Evolutionary conservation across 2,797 vertebrate genomes (phyloP), one percentile per base, ranked within the genome.

Genomic region (Champsocephalus esox): DNA sequence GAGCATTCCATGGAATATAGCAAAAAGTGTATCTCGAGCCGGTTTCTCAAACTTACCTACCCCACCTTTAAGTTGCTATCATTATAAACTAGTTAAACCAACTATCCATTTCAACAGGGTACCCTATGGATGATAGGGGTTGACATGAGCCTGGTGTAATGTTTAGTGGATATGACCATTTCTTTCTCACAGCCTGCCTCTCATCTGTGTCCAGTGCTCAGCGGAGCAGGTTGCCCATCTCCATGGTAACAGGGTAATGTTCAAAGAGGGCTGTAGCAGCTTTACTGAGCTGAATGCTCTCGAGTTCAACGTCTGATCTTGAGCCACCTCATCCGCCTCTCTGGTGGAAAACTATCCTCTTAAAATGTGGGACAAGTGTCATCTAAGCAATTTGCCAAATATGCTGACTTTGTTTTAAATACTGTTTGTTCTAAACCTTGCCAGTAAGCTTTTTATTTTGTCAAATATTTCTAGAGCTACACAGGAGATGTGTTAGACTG

Each of bases 171-270:
- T 48, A 14, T 44, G 5, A 32, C 21, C 59, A 46, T 61, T 61
- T 61, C 14, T 17, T 24, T 60, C 43, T 21, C n/a, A 2, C 12
- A 19, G 38, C 32, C 55, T 59, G 43, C 50, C 62, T 81, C 75
- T 86, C 83, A 83, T 87, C 76, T 83, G 57, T 88, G 87, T 88
- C 85, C 88, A 77, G 65, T 58, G 70, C 64, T 72, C 71, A 81
- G 66, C 49, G 61, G 51, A 80, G 85, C 80, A 14, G 66, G 71
- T 79, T 83, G 73, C 54, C 69, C 66, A 59, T 92, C 82, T 83
- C 92, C 89, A 92, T 93, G 84, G 93, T 84, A 92, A 94, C 93
- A 73, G 87, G 73, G 67, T 74, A 78, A 87, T 88, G 87, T 90
- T 89, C 82, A 90, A 90, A 83, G 75, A 67, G 70, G 79, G 72